phyloP scores from a whole-genome alignment of 2,113 vertebrate genomes.

The Phrynosoma platyrhinos region DNA sequence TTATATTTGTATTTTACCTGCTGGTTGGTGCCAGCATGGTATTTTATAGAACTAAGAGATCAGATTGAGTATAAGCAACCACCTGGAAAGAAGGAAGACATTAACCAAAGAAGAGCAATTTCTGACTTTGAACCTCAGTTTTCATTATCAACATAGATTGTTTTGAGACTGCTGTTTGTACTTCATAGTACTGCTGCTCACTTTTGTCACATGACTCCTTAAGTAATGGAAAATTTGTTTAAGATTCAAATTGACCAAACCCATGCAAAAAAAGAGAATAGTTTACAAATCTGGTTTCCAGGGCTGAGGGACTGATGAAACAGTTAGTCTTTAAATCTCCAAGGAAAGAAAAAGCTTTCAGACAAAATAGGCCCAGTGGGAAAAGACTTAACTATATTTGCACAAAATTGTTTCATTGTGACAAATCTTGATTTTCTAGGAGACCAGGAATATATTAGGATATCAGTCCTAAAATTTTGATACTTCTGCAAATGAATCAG shows the following conservation, averaged over 20 bases:
- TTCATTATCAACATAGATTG: not conserved
- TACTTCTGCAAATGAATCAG: not conserved
- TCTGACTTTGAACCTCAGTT: constrained; percentile 1
- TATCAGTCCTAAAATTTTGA: not conserved
- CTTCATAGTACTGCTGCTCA: not conserved
- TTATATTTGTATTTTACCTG: not conserved
- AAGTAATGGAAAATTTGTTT: not conserved
- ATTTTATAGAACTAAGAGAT: not conserved
- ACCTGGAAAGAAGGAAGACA: not conserved
- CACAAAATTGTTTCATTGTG: not conserved
- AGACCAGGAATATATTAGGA: not conserved
- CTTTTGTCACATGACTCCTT: not conserved
- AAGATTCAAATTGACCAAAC: not conserved
- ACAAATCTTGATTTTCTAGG: not conserved
- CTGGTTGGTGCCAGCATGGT: not conserved
- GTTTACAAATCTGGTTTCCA: not conserved
- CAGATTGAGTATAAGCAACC: not conserved
- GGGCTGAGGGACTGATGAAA: not conserved
- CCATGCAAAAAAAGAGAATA: not conserved
- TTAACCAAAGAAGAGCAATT: not conserved
- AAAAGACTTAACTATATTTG: not conserved
- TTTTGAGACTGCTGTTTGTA: not conserved
- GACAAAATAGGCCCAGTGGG: not conserved
- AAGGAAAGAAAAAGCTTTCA: not conserved
- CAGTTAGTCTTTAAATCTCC: not conserved